Conservation (phyloP, 2,888 invertebrate species). For the Nymphalis polychloros region DNA sequence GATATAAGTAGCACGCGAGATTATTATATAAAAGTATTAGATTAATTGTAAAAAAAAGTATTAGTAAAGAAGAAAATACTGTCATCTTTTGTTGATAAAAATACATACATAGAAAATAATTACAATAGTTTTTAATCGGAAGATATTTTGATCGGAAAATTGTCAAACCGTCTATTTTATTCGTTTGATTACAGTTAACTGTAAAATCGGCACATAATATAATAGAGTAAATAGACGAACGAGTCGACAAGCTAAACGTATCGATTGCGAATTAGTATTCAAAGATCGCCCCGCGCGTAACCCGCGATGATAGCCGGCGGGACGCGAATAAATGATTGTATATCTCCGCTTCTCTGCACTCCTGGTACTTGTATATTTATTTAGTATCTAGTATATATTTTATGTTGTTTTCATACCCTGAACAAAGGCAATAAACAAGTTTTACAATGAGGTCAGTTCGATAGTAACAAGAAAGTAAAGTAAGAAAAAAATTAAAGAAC, state of each 20-base stretch:
- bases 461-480: no score
- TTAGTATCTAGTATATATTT: no score
- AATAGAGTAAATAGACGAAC: conserved; percentile 5
- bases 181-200: neutral
- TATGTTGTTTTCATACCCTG: no score
- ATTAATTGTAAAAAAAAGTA: no score
- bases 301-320: conserved; percentile 33
- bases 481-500: no score
- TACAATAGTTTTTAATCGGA: neutral
- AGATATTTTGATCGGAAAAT: neutral
- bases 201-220: neutral
- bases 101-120: no score
- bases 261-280: conserved; percentile 39
- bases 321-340: conserved; percentile 18
- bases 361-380: conserved; percentile 1
- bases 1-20: no score
- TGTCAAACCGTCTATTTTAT: neutral
- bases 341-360: conserved; percentile 2
- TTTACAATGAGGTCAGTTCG: no score
- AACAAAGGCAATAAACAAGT: no score
- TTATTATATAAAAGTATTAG: no score
- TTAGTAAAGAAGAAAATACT: no score
- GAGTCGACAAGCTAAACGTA: conserved; percentile 18
- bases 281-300: conserved; percentile 26
- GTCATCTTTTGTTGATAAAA: no score